Evolutionary conservation across 2,888 invertebrate genomes (phyloP).

Genomic region (Cerastis rubricosa): DNA sequence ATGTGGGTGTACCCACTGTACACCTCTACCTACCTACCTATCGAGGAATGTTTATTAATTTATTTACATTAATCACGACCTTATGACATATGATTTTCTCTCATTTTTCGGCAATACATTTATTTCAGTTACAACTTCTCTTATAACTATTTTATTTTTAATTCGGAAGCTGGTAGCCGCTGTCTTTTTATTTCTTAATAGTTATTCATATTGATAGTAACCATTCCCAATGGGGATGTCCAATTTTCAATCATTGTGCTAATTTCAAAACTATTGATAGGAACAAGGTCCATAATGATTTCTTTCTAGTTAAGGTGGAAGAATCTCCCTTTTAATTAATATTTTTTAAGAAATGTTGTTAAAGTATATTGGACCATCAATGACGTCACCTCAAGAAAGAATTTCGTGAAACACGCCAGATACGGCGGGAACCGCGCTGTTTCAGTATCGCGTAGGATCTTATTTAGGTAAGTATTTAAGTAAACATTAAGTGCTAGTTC

Average conservation of each 20-base stretch:
- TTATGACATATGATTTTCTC: neutral
- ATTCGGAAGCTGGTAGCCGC: neutral
- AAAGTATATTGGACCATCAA: neutral
- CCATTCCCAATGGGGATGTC: neutral
- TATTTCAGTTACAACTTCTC: neutral
- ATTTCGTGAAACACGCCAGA: neutral
- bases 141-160: slow-evolving; percentile 1
- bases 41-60: slow-evolving; percentile 2
- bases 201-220: slow-evolving; percentile 10
- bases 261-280: neutral
- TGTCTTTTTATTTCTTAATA: neutral
- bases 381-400: neutral
- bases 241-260: neutral
- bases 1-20: neutral
- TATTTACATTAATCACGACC: neutral
- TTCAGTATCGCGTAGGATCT: too few relatives aligned
- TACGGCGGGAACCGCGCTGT: neutral
- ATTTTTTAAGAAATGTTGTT: neutral
- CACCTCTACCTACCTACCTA: neutral
- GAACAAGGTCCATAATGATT: neutral
- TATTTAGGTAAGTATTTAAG: neutral
- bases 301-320: neutral
- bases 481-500: too few relatives aligned
- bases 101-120: neutral
- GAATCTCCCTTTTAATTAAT: neutral